These are phyloP conservation scores for Podilymbus podiceps DNA, from an alignment of 2,113 vertebrate species.

Conservation along the genomic window DNA sequence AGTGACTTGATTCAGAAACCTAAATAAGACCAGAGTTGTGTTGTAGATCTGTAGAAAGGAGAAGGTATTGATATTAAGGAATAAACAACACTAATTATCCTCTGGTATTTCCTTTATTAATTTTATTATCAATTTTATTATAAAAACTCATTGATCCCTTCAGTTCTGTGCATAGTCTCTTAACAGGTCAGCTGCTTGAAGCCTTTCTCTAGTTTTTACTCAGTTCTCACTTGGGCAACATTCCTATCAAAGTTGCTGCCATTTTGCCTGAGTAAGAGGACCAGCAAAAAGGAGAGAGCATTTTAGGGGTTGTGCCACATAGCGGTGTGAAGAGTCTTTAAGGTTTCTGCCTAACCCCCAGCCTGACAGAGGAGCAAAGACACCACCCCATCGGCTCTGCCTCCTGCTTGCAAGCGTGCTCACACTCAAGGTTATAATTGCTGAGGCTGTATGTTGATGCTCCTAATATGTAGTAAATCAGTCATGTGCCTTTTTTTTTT, in stretches of 20 bases:
- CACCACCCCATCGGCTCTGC: accelerated
- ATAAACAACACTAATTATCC: not conserved
- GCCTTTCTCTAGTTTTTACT: not conserved
- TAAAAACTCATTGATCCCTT: not conserved
- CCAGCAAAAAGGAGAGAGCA: not conserved
- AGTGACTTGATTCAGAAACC: not conserved
- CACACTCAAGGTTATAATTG: no score
- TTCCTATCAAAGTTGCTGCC: not conserved
- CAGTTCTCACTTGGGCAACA: not conserved
- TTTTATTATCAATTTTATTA: not conserved
- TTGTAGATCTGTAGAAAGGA: accelerated
- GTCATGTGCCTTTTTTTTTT: accelerated
- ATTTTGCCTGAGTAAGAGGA: not conserved
- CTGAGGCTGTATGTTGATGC: not conserved
- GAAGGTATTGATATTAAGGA: not conserved
- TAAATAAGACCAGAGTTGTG: not conserved
- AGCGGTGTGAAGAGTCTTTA: not conserved
- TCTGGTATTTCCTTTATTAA: not conserved
- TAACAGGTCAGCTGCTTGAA: not conserved
- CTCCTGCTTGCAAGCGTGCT: accelerated
- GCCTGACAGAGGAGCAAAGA: not conserved
- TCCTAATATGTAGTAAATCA: not conserved
- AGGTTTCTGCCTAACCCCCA: not conserved
- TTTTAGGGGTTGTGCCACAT: not conserved
- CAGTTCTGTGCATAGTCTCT: not conserved